These are phyloP conservation scores for Crematogaster levior DNA, from an alignment of 2,888 invertebrate species.

Conservation along the genomic window DNA sequence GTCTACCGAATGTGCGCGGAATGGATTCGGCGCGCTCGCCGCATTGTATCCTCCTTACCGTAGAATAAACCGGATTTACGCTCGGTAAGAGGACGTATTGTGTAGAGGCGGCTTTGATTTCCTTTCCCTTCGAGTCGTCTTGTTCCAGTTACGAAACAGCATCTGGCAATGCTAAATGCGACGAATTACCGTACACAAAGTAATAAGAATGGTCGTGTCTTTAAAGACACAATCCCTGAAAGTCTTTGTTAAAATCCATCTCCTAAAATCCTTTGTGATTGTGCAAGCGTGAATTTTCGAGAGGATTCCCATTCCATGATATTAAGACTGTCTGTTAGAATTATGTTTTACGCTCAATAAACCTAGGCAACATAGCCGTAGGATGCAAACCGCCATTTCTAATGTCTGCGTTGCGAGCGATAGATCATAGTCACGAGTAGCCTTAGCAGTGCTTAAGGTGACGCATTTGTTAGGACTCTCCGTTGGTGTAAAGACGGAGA, in stretches of 20 bases:
- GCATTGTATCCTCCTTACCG: conserved; percentile 49
- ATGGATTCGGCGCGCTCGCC: conserved; percentile 44
- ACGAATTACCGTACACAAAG: conserved; percentile 31
- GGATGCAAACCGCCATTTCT: neutral
- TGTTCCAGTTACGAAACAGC: neutral
- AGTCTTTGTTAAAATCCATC: neutral
- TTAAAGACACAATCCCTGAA: neutral
- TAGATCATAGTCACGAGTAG: conserved; percentile 45
- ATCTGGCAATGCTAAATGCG: conserved; percentile 8
- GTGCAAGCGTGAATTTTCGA: neutral
- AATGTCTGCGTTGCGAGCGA: neutral
- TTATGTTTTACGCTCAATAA: conserved; percentile 18
- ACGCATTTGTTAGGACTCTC: conserved; percentile 42
- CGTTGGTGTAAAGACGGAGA: conserved; percentile 52
- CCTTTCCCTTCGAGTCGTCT: conserved; percentile 28
- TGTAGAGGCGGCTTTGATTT: conserved; percentile 34
- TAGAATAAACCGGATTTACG: conserved; percentile 39
- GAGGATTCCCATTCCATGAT: neutral
- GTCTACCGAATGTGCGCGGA: conserved; percentile 42
- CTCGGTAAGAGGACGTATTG: conserved; percentile 37
- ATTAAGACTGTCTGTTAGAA: conserved; percentile 21
- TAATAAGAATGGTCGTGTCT: neutral
- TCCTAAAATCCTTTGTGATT: neutral
- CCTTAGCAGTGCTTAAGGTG: conserved; percentile 37
- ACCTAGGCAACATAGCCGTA: neutral